A percentile compares a stretch with the other conserved stretches of the same genome.
phyloP scores from a whole-genome alignment of 1,140 invertebrate species.

The Harpegnathos saltator region DNA sequence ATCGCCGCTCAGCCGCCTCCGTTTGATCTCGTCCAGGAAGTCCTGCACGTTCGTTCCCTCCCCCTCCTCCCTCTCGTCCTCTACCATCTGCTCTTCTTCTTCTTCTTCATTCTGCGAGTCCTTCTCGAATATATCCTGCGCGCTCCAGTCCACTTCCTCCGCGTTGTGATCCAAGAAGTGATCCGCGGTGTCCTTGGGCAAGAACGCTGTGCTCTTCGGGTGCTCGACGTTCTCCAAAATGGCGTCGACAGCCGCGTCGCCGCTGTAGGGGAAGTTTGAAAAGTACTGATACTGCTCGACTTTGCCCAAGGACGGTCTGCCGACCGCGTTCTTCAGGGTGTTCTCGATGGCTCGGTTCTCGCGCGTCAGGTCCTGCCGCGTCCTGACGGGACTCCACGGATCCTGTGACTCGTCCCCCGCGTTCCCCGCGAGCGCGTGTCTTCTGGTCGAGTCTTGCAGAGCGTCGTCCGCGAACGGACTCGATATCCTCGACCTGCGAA shows the following conservation, averaged over 20 bases:
- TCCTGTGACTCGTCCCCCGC: slow-evolving; percentile 10
- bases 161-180: background rate
- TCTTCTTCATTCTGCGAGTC: background rate
- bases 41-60: slow-evolving; percentile 65
- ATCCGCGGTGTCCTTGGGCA: background rate
- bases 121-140: slow-evolving; percentile 52
- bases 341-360: slow-evolving; percentile 66
- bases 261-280: slow-evolving; percentile 37
- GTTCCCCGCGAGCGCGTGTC: background rate
- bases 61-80: slow-evolving; percentile 45
- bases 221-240: slow-evolving; percentile 17
- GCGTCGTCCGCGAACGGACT: background rate
- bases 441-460: slow-evolving; percentile 9
- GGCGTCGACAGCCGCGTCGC: slow-evolving; percentile 9
- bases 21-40: slow-evolving; percentile 78
- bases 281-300: slow-evolving; percentile 45
- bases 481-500: slow-evolving; percentile 25
- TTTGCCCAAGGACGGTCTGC: slow-evolving; percentile 13
- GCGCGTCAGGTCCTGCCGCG: slow-evolving; percentile 43
- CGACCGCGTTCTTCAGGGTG: slow-evolving; percentile 58
- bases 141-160: slow-evolving; percentile 23
- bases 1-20: slow-evolving; percentile 68
- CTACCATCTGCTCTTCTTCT: background rate
- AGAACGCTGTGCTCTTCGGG: background rate
- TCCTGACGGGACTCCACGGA: slow-evolving; percentile 1